These are phyloP conservation scores for Limnodromus scolopaceus DNA, from an alignment of 2,797 vertebrate species.

Conservation along the genomic window DNA sequence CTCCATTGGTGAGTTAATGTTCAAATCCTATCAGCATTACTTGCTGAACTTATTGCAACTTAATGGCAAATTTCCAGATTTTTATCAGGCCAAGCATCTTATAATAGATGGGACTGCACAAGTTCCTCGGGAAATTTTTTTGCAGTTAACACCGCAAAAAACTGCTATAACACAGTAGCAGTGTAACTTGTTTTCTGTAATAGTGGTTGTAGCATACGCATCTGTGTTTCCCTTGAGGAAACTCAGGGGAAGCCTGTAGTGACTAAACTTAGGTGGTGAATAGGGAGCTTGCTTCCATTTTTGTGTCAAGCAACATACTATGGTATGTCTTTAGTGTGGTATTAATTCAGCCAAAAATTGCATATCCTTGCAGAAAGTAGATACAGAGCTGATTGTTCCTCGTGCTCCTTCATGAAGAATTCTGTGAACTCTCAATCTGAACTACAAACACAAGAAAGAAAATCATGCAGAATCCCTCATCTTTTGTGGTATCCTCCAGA, in stretches of 20 bases:
- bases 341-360: neutral
- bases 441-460: neutral
- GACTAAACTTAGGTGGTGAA: neutral
- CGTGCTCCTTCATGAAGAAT: neutral
- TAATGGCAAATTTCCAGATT: constrained; percentile 72
- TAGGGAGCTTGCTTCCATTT: neutral
- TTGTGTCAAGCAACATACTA: neutral
- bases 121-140: neutral
- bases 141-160: neutral
- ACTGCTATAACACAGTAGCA: neutral
- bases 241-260: neutral
- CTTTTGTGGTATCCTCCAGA: neutral
- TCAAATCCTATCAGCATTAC: constrained; percentile 78
- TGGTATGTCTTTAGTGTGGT: neutral
- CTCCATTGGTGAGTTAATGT: constrained; percentile 68
- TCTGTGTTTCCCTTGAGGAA: neutral
- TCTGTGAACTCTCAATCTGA: neutral
- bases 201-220: neutral
- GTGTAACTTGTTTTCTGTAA: neutral
- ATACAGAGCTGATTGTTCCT: neutral
- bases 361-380: neutral
- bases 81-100: constrained; percentile 49
- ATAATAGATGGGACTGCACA: constrained; percentile 43
- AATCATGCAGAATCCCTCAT: neutral
- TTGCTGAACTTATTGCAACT: constrained; percentile 61